Conservation (phyloP, 2,797 vertebrate species). For the Macrochelys suwanniensis region DNA sequence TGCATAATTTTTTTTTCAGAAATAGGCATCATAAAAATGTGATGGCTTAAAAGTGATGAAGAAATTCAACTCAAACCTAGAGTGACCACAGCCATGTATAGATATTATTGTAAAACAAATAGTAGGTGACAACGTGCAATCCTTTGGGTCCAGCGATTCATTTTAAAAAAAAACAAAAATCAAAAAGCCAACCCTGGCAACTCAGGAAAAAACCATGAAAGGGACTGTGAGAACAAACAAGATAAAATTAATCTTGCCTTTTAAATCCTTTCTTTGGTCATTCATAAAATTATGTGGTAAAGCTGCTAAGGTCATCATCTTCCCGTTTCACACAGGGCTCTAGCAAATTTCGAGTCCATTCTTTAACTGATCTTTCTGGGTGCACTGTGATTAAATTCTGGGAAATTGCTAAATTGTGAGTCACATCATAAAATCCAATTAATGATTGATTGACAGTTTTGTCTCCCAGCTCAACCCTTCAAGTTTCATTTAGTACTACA, state of each 20-base stretch:
- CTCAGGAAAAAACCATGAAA: slow-evolving; percentile 63
- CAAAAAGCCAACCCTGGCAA: neutral
- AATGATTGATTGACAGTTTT: slow-evolving; percentile 75
- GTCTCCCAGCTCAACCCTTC: slow-evolving; percentile 70
- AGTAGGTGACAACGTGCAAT: slow-evolving; percentile 22
- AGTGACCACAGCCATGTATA: neutral
- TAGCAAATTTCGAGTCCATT: slow-evolving; percentile 67
- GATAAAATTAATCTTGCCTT: slow-evolving; percentile 68
- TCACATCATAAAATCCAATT: slow-evolving; percentile 79
- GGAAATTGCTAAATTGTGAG: slow-evolving; percentile 79
- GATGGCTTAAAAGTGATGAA: slow-evolving; percentile 6
- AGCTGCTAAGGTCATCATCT: slow-evolving; percentile 66
- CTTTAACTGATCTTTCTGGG: slow-evolving; percentile 77
- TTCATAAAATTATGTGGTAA: slow-evolving; percentile 76
- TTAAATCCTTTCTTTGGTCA: slow-evolving; percentile 80
- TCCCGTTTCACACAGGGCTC: slow-evolving; percentile 64
- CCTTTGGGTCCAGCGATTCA: slow-evolving; percentile 31
- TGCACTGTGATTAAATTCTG: slow-evolving; percentile 74
- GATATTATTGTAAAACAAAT: slow-evolving; percentile 61
- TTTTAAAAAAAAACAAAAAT: slow-evolving; percentile 12
- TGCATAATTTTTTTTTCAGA: neutral
- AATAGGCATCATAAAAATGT: neutral
- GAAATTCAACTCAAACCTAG: slow-evolving; percentile 11
- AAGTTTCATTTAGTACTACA: slow-evolving; percentile 52
- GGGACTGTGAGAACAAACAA: slow-evolving; percentile 42